Evolutionary conservation across 2,113 vertebrate genomes (phyloP), one percentile per base, ranked within the genome.

Genomic region (Lynx canadensis): DNA sequence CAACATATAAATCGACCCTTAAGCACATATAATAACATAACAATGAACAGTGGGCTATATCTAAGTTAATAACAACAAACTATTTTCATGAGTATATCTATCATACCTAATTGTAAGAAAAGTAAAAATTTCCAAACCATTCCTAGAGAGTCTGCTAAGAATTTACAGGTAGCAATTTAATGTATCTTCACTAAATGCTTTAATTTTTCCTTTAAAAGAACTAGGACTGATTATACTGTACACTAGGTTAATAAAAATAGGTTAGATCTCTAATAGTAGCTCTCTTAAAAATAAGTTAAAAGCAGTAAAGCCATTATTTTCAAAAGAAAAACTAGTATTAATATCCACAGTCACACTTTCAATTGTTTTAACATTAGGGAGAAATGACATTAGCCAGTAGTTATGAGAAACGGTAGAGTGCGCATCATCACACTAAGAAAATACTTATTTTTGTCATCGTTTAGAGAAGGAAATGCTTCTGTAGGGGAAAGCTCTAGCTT

Each of bases 41-140:
- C 13, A 65, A 15, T 79, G 68, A 82, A 83, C 29, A 55, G 7
- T 3, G 3, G 7, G 68, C 14, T 27, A 31, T 55, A 66, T 16
- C 18, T 68, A 78, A 5, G 10, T n/a, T 89, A 80, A 9, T 85
- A 84, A 73, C 16, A 66, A 65, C 33, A 55, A 68, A 3, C 38
- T 74, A 83, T 33, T 96, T 81, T 69, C 23, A 90, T 55, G 48
- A 74, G 89, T 41, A 33, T 4, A 74, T 13, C 19, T 3, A 83
- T 21, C 16, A 69, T 29, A 7, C 33, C 41, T 63, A 52, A 83
- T 33, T 38, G 29, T 21, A 45, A 60, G 12, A 15, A 87, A 94
- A 97, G n/a, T 4, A 88, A 89, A 81, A 63, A 74, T 88, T 92
- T 90, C 69, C n/a, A 88, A 96, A 83, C 18, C 11, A 82, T 7